These are phyloP conservation scores for Bradypodion ventrale DNA, from an alignment of 2,797 vertebrate genomes.

Conservation along the genomic window DNA sequence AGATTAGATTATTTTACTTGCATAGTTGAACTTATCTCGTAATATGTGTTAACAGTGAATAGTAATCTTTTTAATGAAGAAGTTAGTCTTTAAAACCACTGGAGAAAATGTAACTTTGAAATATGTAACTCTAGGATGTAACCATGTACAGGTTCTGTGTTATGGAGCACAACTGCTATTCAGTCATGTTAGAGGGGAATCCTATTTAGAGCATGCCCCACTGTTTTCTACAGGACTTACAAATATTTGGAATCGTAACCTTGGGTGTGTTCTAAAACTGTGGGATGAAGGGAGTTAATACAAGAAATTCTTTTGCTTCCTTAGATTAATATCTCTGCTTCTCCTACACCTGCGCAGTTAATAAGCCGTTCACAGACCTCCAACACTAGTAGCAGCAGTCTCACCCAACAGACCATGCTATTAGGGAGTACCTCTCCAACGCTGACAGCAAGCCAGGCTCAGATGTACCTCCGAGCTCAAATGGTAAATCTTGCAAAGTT, in stretches of 20 bases:
- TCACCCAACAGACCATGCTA: conserved; percentile 93
- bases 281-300: conserved; percentile 42
- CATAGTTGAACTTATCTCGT: not conserved
- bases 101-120: not conserved
- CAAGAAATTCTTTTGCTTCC: conserved; percentile 72
- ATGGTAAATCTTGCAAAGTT: conserved; percentile 81
- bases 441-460: conserved; percentile 89
- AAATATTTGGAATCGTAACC: not conserved
- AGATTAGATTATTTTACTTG: not conserved
- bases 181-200: not conserved
- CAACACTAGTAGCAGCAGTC: conserved; percentile 83
- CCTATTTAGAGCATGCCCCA: not conserved
- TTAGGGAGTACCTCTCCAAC: conserved; percentile 88
- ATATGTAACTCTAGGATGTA: not conserved
- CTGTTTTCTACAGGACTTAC: not conserved
- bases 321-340: conserved; percentile 86
- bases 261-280: not conserved
- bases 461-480: conserved; percentile 95
- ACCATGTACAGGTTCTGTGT: not conserved
- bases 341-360: conserved; percentile 86
- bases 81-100: not conserved
- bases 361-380: conserved; percentile 87
- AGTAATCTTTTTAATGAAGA: not conserved
- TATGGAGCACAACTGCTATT: not conserved
- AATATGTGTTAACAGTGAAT: not conserved